Conservation (phyloP, 2,888 invertebrate species). For the Dryobotodes eremita region DNA sequence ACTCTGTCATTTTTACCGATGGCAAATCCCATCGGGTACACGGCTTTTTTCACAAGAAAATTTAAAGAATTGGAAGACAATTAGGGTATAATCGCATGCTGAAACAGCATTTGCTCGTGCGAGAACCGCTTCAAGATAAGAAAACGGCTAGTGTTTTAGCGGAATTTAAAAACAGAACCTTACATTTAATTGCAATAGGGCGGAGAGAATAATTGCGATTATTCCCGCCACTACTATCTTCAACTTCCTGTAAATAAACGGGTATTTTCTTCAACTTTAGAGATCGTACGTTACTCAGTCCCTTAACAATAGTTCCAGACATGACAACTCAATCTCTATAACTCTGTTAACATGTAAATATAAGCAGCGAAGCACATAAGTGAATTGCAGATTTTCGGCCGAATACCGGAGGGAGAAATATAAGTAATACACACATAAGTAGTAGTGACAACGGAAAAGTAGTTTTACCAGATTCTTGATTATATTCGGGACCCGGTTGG, state of each 20-base stretch:
- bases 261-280: not conserved
- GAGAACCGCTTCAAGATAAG: not conserved
- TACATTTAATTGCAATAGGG: not conserved
- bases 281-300: not conserved
- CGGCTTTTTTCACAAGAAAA: no score
- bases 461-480: slow-evolving; percentile 34
- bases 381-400: slow-evolving; percentile 14
- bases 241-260: not conserved
- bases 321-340: not conserved
- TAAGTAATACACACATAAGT: slow-evolving; percentile 28
- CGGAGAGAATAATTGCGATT: no score
- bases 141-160: not conserved
- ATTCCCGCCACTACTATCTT: no score
- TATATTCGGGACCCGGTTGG: slow-evolving; percentile 10
- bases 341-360: slow-evolving; percentile 41
- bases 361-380: slow-evolving; percentile 17
- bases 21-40: no score
- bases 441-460: slow-evolving; percentile 19
- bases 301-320: not conserved
- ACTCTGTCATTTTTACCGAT: no score
- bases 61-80: not conserved
- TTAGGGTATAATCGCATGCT: not conserved
- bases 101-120: not conserved
- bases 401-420: slow-evolving; percentile 19
- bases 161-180: not conserved